phyloP scores from a whole-genome alignment of 2,797 vertebrate genomes.

The Gallinago stenura region DNA sequence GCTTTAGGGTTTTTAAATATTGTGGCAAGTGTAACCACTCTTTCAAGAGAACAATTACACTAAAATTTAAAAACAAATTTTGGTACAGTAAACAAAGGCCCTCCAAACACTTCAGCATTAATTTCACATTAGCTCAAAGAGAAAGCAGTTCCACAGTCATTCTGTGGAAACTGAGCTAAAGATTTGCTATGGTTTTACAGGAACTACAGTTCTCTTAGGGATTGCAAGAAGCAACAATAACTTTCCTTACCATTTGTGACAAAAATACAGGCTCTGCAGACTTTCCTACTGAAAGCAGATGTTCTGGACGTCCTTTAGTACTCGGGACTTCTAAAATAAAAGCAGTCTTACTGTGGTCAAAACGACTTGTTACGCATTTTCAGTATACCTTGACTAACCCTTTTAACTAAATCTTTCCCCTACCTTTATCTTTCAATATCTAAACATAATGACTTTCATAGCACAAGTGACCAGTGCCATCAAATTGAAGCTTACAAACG shows the following conservation, averaged over 20 bases:
- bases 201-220: background rate
- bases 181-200: background rate
- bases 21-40: background rate
- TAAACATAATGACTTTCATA: background rate
- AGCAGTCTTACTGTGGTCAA: background rate
- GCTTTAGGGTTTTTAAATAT: background rate
- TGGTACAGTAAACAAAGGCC: background rate
- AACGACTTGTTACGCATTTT: background rate
- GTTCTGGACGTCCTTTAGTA: conserved; percentile 1
- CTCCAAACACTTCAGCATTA: background rate
- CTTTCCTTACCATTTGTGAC: conserved; percentile 71
- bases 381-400: background rate
- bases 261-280: background rate
- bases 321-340: conserved; percentile 33
- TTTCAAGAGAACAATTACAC: background rate
- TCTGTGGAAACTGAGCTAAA: background rate
- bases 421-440: background rate
- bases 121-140: background rate
- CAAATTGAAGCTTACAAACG: background rate
- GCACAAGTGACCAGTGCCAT: background rate
- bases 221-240: background rate
- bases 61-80: background rate
- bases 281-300: conserved; percentile 2
- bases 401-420: background rate
- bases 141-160: background rate